Conservation (phyloP, 2,888 invertebrate species). For the Conchocele bisecta region DNA sequence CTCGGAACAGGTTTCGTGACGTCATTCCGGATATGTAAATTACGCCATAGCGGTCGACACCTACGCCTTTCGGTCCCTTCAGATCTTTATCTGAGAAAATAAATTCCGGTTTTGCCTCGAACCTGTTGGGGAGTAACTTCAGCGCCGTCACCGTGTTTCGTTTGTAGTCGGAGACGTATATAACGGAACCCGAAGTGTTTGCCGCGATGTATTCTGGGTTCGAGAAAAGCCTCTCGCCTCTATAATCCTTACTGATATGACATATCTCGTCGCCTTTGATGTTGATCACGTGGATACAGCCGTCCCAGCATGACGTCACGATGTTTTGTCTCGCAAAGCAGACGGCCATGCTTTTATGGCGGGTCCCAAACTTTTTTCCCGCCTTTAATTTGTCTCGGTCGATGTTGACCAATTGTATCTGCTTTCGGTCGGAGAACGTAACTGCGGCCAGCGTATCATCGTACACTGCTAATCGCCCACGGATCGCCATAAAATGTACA, state of each 20-base stretch:
- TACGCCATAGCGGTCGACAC: slow-evolving; percentile 36
- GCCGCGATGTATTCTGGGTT: slow-evolving; percentile 53
- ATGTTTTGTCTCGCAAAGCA: slow-evolving; percentile 45
- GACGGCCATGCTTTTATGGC: slow-evolving; percentile 47
- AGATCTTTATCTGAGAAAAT: slow-evolving; percentile 47
- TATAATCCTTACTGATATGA: slow-evolving; percentile 20
- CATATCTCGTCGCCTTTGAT: slow-evolving; percentile 37
- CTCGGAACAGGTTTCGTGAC: slow-evolving; percentile 50
- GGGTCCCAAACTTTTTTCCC: slow-evolving; percentile 38
- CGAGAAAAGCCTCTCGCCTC: slow-evolving; percentile 40
- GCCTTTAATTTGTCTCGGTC: slow-evolving; percentile 14
- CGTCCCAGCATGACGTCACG: slow-evolving; percentile 50
- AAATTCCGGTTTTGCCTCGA: slow-evolving; percentile 44
- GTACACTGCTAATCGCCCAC: slow-evolving; percentile 48
- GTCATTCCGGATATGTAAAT: slow-evolving; percentile 57
- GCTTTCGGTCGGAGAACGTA: slow-evolving; percentile 54
- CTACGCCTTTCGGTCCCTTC: slow-evolving; percentile 44
- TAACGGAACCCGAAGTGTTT: slow-evolving; percentile 31
- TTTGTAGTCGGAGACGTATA: slow-evolving; percentile 52
- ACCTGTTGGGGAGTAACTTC: slow-evolving; percentile 34
- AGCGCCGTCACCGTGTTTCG: slow-evolving; percentile 44
- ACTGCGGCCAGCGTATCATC: slow-evolving; percentile 49
- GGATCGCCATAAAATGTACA: slow-evolving; percentile 45
- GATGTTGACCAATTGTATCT: slow-evolving; percentile 49
- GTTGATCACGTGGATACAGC: slow-evolving; percentile 47